These are phyloP conservation scores for Drosophila neonasuta DNA, from an alignment of 2,888 invertebrate species.

Conservation along the genomic window DNA sequence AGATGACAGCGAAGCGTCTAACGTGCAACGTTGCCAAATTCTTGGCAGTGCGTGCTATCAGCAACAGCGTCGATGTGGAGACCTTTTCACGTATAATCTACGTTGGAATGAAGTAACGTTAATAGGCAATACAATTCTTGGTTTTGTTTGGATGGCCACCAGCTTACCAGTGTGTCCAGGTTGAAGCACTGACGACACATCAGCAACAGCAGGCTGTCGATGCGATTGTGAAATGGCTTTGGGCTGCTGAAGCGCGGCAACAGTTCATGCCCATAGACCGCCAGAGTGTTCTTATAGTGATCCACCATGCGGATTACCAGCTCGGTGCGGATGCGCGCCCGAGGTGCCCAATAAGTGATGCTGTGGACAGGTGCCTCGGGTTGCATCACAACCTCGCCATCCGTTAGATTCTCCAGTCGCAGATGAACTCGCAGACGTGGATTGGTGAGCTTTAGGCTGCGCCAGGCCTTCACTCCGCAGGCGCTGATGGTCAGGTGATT, in stretches of 20 bases:
- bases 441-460: constrained; percentile 84
- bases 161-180: constrained; percentile 86
- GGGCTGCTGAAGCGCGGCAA: constrained; percentile 87
- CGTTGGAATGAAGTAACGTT: background rate
- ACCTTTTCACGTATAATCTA: constrained; percentile 88
- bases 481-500: constrained; percentile 83
- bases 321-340: constrained; percentile 84
- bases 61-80: constrained; percentile 89
- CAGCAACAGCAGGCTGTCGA: constrained; percentile 87
- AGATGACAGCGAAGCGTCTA: constrained; percentile 87
- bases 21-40: constrained; percentile 86
- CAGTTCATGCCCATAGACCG: constrained; percentile 87
- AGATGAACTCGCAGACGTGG: constrained; percentile 87
- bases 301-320: constrained; percentile 84
- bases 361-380: constrained; percentile 87
- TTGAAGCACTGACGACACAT: constrained; percentile 87
- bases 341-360: constrained; percentile 86
- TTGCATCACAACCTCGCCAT: constrained; percentile 86
- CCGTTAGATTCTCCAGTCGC: constrained; percentile 85
- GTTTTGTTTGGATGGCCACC: background rate
- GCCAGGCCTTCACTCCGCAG: constrained; percentile 83
- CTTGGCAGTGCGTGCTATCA: constrained; percentile 86
- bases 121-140: background rate
- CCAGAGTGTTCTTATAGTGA: constrained; percentile 85
- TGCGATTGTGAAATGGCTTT: constrained; percentile 87